Evolutionary conservation across 2,113 vertebrate species (phyloP), one percentile per base, ranked within the genome.

Genomic region (Passer montanus): DNA sequence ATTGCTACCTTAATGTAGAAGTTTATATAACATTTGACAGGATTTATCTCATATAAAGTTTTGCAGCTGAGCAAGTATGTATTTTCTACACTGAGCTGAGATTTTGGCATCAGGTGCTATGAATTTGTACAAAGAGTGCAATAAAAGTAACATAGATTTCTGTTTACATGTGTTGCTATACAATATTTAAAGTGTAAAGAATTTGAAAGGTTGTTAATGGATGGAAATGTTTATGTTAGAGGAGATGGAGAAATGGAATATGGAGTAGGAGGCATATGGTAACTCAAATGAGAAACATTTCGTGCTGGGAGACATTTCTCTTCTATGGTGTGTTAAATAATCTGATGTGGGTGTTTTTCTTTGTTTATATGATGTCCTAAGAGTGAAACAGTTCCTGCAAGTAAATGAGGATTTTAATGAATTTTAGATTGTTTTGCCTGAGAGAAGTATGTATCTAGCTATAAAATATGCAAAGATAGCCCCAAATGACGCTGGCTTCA

Each of bases 241-340:
- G 53, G 82, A 96, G 59, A 72, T 26, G 28, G 81, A 83, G 75
- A 87, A 91, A 94, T 80, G 46, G 70, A 94, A 76, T 93, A 77
- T 85, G 21, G n/a, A 93, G 62, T 68, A 83, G 74, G 78, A 97
- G 67, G 84, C 90, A 90, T 95, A 95, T 95, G 95, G 94, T 85
- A 94, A 77, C 67, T 93, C 46, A 77, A 59, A 96, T 66, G 78
- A 95, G 83, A 94, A 93, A 58, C 41, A 58, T 73, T 92, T 92
- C 84, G 84, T 68, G 44, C 87, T 92, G 84, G 49, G 81, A 94
- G 41, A 95, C 15, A 64, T 92, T 95, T 24, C 19, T 72, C 52
- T 78, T 91, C 81, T 56, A 21, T 90, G 28, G 17, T n/a, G 44
- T 84, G 47, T 44, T 84, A 76, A 91, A 72, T 91, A 96, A 91